A percentile compares a stretch with the other conserved stretches of the same genome.
Evolutionary conservation across 1,140 invertebrate genomes (phyloP).

Genomic region (Leguminivora glycinivorella): DNA sequence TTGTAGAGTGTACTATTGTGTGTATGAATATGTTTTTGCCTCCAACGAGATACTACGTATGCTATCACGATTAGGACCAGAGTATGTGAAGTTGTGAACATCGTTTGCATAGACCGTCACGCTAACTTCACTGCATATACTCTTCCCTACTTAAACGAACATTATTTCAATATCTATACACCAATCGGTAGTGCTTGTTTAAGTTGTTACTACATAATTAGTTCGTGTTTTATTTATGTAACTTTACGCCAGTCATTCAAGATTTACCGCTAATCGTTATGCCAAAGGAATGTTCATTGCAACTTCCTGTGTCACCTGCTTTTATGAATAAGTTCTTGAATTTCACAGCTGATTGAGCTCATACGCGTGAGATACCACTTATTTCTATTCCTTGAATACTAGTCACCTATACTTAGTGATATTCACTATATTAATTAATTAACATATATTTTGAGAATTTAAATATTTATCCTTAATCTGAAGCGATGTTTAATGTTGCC

Average conservation of each 20-base stretch:
- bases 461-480: too few relatives aligned
- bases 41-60: neutral
- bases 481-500: too few relatives aligned
- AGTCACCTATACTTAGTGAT: too few relatives aligned
- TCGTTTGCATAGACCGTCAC: conserved; percentile 24
- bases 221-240: neutral
- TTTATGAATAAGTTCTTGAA: too few relatives aligned
- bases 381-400: too few relatives aligned
- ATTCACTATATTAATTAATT: too few relatives aligned
- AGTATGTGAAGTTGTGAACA: conserved; percentile 15
- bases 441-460: too few relatives aligned
- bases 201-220: neutral
- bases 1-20: neutral
- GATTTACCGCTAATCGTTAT: neutral
- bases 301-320: too few relatives aligned
- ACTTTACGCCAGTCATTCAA: neutral
- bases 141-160: conserved; percentile 10
- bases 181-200: neutral
- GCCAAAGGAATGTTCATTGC: too few relatives aligned
- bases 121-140: conserved; percentile 20
- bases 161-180: neutral
- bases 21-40: conserved; percentile 1
- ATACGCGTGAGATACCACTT: too few relatives aligned
- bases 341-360: too few relatives aligned
- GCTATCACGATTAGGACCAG: conserved; percentile 13